Evolutionary conservation across 2,797 vertebrate genomes (phyloP), one percentile per base, ranked within the genome.

Genomic region (Eptatretus atami): DNA sequence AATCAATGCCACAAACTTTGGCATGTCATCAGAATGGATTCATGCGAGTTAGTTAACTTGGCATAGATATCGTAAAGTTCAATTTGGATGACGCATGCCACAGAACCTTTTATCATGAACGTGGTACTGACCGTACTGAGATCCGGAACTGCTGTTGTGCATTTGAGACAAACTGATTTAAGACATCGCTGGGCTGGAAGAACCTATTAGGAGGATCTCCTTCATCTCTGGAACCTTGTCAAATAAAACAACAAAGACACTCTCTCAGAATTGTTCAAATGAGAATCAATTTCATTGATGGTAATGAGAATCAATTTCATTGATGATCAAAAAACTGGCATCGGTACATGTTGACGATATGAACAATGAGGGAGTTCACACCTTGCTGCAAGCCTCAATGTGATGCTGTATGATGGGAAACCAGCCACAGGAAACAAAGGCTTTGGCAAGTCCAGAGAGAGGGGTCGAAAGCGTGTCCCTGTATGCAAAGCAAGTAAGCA

Each of bases 391-490:
- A 53, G 87, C 83, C 71, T 92, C 86, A 53, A 95, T 86, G 74
- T 94, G 88, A 69, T 95, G 90, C 74, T 94, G 88, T 64, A 96
- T 77, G 85, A 96, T 96, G 19, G 90, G 82, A 12, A 94, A 85
- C 2, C 88, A 2, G 88, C 88, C 53, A 96, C 84, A 11, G 90
- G 90, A 69, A 96, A 96, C 64, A 95, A 74, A 2, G 90, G 88
- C 71, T 95, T 96, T 63, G 90, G 90, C 55, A 95, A 88, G 71
- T 95, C 90, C 67, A 96, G 95, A 4, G 90, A 95, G 67, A 95
- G 74, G 12, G 90, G 88, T 53, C 90, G 78, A 73, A 96, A 95
- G 64, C 90, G 76, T 52, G 88, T 96, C 15, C 90, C 88, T 94
- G 70, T 12, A 44, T 8, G 6, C 1, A 52, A 63, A 52, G 52